Evolutionary conservation across 2,888 invertebrate species (phyloP).

Genomic region (Chouioia cunea): DNA sequence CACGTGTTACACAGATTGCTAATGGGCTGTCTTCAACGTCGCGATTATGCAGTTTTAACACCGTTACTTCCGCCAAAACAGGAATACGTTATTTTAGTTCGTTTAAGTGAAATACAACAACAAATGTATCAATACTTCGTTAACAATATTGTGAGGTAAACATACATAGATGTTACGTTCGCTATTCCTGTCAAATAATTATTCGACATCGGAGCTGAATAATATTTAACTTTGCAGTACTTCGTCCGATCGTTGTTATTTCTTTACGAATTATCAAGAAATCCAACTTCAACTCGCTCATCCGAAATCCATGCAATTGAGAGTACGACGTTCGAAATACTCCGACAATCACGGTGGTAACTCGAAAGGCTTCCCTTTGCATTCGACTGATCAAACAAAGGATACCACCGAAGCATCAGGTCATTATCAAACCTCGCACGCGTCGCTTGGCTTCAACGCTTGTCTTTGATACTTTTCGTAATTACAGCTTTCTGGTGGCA

Average conservation of each 20-base stretch:
- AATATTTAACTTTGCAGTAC: conserved; percentile 12
- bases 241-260: background rate
- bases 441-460: too few species aligned
- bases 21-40: conserved; percentile 88
- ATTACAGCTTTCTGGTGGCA: conserved; percentile 79
- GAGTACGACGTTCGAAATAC: background rate
- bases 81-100: conserved; percentile 92
- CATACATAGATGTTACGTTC: conserved; percentile 1
- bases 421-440: too few species aligned
- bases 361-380: too few species aligned
- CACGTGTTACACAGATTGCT: conserved; percentile 91
- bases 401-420: too few species aligned
- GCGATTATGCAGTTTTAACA: conserved; percentile 89
- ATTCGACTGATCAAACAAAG: too few species aligned
- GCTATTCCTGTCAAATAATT: background rate
- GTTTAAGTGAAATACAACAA: conserved; percentile 82
- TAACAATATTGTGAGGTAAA: conserved; percentile 71
- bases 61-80: conserved; percentile 93
- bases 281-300: conserved; percentile 30
- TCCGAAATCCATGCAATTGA: conserved; percentile 13
- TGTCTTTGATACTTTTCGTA: background rate
- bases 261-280: conserved; percentile 33
- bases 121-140: conserved; percentile 83
- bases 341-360: too few species aligned
- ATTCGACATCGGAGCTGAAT: background rate